phyloP scores from a whole-genome alignment of 2,797 vertebrate species.

The Pteropus rufus region DNA sequence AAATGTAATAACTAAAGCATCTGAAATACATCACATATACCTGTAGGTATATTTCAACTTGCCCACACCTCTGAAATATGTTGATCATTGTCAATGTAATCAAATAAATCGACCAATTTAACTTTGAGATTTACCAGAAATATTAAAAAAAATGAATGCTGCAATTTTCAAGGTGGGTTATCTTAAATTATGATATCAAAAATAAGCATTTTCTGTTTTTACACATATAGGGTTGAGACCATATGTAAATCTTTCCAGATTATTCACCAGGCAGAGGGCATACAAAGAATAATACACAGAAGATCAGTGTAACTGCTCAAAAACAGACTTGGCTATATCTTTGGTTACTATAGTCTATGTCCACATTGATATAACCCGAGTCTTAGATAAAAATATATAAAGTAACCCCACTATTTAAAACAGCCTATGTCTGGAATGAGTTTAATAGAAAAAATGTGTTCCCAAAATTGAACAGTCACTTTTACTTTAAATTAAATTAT shows the following conservation, averaged over 20 bases:
- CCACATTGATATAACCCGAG: background rate
- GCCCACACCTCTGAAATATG: background rate
- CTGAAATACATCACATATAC: background rate
- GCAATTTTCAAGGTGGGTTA: background rate
- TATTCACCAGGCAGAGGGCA: background rate
- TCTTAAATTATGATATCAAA: background rate
- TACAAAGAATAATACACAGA: conserved; percentile 1
- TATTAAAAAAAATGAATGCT: background rate
- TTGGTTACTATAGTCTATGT: background rate
- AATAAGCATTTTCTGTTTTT: background rate
- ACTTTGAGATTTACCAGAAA: background rate
- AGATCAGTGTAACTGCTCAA: background rate
- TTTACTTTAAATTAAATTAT: background rate
- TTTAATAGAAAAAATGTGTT: background rate
- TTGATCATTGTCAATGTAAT: background rate
- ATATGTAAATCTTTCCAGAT: background rate
- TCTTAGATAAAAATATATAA: conserved; percentile 16
- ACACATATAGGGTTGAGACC: background rate
- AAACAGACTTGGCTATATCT: background rate
- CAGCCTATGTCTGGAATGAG: background rate
- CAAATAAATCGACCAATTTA: background rate
- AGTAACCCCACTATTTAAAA: background rate
- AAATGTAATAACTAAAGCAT: background rate
- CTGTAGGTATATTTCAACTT: background rate
- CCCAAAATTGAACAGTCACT: background rate